Evolutionary conservation across 2,888 invertebrate species (phyloP).

Genomic region (Scaptomyza flava): DNA sequence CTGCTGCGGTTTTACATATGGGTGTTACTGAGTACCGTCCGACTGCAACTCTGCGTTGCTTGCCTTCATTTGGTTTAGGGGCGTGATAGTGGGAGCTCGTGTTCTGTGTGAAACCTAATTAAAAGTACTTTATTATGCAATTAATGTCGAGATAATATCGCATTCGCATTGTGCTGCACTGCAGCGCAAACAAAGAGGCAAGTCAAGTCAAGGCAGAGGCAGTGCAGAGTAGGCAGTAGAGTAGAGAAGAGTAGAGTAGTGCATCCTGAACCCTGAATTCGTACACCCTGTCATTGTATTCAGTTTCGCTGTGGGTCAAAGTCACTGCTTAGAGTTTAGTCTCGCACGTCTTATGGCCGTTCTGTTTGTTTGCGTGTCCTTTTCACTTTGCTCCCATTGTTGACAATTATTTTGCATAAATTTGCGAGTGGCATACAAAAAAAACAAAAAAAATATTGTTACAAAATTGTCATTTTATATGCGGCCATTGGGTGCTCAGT

Average conservation of each 20-base stretch:
- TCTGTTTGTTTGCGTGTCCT: constrained; percentile 3
- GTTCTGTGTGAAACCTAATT: constrained; percentile 67
- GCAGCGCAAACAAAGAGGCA: constrained; percentile 18
- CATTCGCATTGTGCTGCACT: constrained; percentile 50
- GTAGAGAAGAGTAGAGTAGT: background rate
- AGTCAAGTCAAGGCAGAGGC: background rate
- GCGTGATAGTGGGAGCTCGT: constrained; percentile 15
- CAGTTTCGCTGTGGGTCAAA: constrained; percentile 22
- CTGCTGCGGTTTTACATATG: constrained; percentile 23
- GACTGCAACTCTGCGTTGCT: background rate
- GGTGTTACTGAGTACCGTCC: constrained; percentile 2
- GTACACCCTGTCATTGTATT: constrained; percentile 4
- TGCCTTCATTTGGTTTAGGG: background rate
- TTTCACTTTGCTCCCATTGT: constrained; percentile 39
- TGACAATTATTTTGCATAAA: constrained; percentile 66
- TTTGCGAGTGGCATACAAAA: constrained; percentile 43
- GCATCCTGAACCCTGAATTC: background rate
- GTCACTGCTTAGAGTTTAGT: constrained; percentile 18
- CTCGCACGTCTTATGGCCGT: constrained; percentile 1
- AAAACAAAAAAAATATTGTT: no score
- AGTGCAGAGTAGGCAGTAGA: background rate
- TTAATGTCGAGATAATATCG: constrained; percentile 75
- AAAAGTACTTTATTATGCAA: constrained; percentile 79
- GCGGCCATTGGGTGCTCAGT: constrained; percentile 43
- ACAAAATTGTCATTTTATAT: constrained; percentile 57